Evolutionary conservation across 2,113 vertebrate species (phyloP).

Genomic region (Xiphophorus hellerii): DNA sequence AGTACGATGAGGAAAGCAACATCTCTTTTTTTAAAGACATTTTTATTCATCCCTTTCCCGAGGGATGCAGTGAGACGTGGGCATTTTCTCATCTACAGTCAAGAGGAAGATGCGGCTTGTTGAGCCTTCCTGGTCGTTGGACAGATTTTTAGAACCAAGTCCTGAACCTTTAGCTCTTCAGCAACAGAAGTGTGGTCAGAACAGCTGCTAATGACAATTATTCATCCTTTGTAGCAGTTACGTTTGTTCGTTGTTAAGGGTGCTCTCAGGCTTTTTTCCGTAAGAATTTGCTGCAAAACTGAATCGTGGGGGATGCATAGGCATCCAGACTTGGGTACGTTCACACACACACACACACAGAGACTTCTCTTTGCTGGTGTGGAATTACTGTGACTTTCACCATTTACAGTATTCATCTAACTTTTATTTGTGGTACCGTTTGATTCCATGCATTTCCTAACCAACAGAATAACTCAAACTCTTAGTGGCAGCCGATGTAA

Average conservation of each 20-base stretch:
- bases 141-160: conserved; percentile 20
- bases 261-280: conserved; percentile 16
- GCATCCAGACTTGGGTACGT: background rate
- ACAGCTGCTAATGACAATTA: conserved; percentile 15
- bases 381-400: conserved; percentile 23
- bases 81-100: conserved; percentile 21
- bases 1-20: conserved; percentile 5
- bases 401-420: conserved; percentile 17
- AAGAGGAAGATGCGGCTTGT: background rate
- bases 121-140: conserved; percentile 28
- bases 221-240: conserved; percentile 23
- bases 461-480: conserved; percentile 57
- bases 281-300: background rate
- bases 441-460: conserved; percentile 41
- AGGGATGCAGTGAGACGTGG: conserved; percentile 23
- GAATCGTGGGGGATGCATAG: background rate
- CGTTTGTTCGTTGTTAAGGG: conserved; percentile 2
- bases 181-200: conserved; percentile 17
- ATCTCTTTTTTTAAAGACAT: conserved; percentile 23
- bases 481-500: conserved; percentile 45
- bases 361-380: conserved; percentile 1
- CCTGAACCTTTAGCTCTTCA: conserved; percentile 19
- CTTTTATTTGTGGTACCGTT: conserved; percentile 52
- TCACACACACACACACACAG: background rate
- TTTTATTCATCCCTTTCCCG: conserved; percentile 23